phyloP scores from a whole-genome alignment of 1,140 invertebrate genomes.

The Drosophila trapezifrons region DNA sequence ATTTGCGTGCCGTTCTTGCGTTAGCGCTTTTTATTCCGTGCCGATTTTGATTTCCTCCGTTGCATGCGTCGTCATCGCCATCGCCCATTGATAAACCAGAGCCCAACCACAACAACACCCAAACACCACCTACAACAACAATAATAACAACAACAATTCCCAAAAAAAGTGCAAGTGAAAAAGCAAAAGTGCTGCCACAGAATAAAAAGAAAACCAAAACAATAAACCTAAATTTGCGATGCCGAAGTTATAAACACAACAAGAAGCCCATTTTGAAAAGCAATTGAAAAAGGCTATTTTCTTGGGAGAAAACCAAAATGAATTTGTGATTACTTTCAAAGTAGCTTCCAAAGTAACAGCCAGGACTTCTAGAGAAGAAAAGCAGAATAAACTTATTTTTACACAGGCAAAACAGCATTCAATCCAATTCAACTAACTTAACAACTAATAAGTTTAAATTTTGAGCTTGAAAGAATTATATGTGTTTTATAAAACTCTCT shows the following conservation, averaged over 20 bases:
- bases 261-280: conserved; percentile 10
- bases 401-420: background rate
- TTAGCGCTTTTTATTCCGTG: conserved; percentile 61
- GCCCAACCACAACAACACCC: conserved; percentile 35
- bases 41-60: conserved; percentile 70
- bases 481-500: background rate
- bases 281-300: conserved; percentile 23
- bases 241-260: conserved; percentile 17
- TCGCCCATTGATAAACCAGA: conserved; percentile 50
- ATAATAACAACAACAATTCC: conserved; percentile 13
- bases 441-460: no score
- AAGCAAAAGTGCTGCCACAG: conserved; percentile 71
- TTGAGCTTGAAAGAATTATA: background rate
- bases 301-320: background rate
- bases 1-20: conserved; percentile 78
- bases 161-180: conserved; percentile 61
- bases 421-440: background rate
- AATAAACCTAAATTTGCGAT: conserved; percentile 34
- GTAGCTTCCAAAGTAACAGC: background rate
- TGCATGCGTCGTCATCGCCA: conserved; percentile 74
- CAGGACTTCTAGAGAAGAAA: background rate
- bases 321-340: background rate
- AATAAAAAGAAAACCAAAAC: conserved; percentile 30
- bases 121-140: conserved; percentile 11
- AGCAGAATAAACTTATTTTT: background rate